Evolutionary conservation across 2,113 vertebrate species (phyloP).

Genomic region (Spilogale gracilis): DNA sequence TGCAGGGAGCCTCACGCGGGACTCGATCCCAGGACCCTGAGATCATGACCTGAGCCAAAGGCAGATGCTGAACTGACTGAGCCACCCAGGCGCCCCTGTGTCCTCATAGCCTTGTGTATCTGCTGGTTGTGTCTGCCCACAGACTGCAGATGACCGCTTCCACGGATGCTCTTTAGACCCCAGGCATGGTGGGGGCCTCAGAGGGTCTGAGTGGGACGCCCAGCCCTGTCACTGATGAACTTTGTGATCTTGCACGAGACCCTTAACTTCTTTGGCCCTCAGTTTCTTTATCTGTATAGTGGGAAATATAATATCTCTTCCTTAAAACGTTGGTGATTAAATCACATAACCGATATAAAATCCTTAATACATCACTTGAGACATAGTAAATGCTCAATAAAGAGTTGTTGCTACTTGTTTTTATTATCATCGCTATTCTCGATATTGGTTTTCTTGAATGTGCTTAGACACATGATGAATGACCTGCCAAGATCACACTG

Average conservation of each 20-base stretch:
- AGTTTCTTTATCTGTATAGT: neutral
- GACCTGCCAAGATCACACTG: neutral
- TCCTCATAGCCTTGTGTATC: neutral
- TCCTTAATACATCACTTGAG: neutral
- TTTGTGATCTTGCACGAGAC: neutral
- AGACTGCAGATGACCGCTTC: neutral
- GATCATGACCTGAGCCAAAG: too few relatives aligned
- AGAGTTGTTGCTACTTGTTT: neutral
- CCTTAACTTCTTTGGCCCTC: neutral
- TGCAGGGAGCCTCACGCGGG: too few relatives aligned
- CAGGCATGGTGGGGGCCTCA: neutral
- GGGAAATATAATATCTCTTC: neutral
- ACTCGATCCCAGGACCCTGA: too few relatives aligned
- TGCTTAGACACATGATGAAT: neutral
- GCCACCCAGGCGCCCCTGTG: too few relatives aligned
- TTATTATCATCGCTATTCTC: neutral
- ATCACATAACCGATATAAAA: neutral
- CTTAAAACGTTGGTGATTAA: neutral
- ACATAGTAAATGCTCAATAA: neutral
- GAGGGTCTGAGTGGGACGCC: neutral
- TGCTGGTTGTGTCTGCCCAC: neutral
- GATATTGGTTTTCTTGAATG: neutral
- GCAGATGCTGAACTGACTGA: too few relatives aligned
- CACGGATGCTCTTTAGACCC: accelerated
- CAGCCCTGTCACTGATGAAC: neutral